Conservation (phyloP, 2,113 vertebrate species). For the Acinonyx jubatus region DNA sequence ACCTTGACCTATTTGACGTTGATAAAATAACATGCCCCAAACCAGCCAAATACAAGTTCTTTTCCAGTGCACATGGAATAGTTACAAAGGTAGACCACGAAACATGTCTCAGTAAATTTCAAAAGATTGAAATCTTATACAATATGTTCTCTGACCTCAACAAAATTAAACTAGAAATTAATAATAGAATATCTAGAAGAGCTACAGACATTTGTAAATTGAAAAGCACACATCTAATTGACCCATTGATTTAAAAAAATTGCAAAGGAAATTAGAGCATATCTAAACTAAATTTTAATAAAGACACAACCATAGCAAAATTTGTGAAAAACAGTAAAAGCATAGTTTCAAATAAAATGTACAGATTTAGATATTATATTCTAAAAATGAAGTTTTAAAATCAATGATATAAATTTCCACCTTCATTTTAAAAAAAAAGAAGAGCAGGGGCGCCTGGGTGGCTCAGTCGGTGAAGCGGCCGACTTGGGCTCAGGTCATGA, state of each 20-base stretch:
- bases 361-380: not conserved
- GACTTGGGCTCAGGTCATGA: too few species aligned
- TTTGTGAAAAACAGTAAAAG: not conserved
- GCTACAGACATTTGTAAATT: not conserved
- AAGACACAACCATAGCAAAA: not conserved
- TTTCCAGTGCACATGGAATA: not conserved
- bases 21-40: not conserved
- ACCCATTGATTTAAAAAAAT: not conserved
- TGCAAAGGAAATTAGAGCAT: not conserved
- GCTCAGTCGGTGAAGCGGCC: too few species aligned
- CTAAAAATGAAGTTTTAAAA: not conserved
- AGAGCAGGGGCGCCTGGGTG: not conserved
- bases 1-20: not conserved
- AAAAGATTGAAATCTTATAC: not conserved
- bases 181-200: not conserved
- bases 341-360: not conserved
- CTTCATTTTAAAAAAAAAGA: not conserved
- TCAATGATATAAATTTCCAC: not conserved
- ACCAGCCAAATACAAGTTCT: not conserved
- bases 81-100: not conserved
- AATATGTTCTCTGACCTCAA: not conserved
- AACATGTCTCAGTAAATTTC: not conserved
- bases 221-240: not conserved
- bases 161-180: not conserved
- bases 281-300: slow-evolving; percentile 11